Evolutionary conservation across 2,888 invertebrate species (phyloP).

Genomic region (Drosophila kuntzei): DNA sequence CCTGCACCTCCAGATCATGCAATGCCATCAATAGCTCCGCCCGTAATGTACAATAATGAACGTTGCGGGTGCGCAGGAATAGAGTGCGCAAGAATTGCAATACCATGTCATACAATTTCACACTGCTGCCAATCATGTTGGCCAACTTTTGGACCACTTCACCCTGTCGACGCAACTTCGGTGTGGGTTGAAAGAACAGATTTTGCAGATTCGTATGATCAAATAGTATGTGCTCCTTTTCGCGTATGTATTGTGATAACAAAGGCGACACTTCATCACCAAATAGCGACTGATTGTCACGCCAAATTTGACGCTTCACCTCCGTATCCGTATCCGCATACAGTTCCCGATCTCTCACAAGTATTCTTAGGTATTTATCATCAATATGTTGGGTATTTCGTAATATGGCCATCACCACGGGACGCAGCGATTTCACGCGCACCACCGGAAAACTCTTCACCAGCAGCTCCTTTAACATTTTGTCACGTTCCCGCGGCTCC

Average conservation of each 20-base stretch:
- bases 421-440: conserved; percentile 94
- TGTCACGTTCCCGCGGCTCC: conserved; percentile 87
- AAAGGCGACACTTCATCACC: conserved; percentile 99
- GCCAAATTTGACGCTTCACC: conserved; percentile 99
- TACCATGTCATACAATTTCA: conserved; percentile 95
- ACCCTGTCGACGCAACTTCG: conserved; percentile 90
- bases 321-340: conserved; percentile 98
- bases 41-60: conserved; percentile 97
- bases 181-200: conserved; percentile 96
- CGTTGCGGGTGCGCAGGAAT: conserved; percentile 96
- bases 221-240: conserved; percentile 96
- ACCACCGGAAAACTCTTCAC: conserved; percentile 97
- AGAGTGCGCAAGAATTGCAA: conserved; percentile 96
- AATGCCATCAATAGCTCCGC: conserved; percentile 97
- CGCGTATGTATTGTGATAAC: conserved; percentile 95
- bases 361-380: conserved; percentile 92
- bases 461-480: conserved; percentile 94
- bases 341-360: conserved; percentile 94
- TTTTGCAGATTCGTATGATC: conserved; percentile 94
- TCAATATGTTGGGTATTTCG: conserved; percentile 97
- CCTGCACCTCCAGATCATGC: conserved; percentile 97
- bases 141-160: conserved; percentile 97
- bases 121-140: conserved; percentile 92
- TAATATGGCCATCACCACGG: conserved; percentile 97
- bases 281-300: conserved; percentile 97